Base-by-base conservation (phyloP, 2,888 invertebrate genomes). In the Ormyrus labotus region DNA sequence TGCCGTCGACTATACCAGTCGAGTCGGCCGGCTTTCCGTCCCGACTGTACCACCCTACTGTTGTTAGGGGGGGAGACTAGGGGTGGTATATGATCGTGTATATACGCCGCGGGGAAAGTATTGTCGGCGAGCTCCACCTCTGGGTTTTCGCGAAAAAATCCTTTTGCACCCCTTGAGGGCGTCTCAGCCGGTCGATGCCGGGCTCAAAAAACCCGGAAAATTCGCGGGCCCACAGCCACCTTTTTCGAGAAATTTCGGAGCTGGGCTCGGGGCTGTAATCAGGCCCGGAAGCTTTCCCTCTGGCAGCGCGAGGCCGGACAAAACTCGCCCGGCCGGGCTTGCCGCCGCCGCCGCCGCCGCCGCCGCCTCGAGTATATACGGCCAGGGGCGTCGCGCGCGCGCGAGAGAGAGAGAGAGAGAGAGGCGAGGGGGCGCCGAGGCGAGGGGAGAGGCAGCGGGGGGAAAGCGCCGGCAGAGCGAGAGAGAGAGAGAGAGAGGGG, bases 71-170 rank as follows among this genome's bases (percentile, higher is more conserved):
- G 88, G 87, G 89, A 89, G 90, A 89, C 89, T 88, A 90, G 90
- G 90, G 90, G 90, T 90, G 90, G 90, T 90, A 90, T 90, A 90
- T 90, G 90, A 90, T 90, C 90, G 89, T 89, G 90, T 90, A 90
- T 90, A 90, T 90, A 90, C 88, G 85, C 83, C 83, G 85, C 87
- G 74, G 90, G 78, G 85, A 87, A 90, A 90, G 89, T 90, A 90
- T 90, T 90, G 90, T 90, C 90, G 85, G 78, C 64, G 75, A 64
- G 89, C 88, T 90, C 89, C 87, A 88, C 89, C 90, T 90, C 90
- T 86, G 85, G 85, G 81, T 87, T 89, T 89, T 88, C 84, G 81
- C 80, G 70, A 81, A 83, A 89, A 90, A 90, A 89, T 88, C 84
- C 69, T 67, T 85, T 84, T 84, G 51, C 34, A 63, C 19, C 9